Base-by-base conservation (phyloP, 92 coral and sea anemone genomes). In the Paramuricea clavata region DNA sequence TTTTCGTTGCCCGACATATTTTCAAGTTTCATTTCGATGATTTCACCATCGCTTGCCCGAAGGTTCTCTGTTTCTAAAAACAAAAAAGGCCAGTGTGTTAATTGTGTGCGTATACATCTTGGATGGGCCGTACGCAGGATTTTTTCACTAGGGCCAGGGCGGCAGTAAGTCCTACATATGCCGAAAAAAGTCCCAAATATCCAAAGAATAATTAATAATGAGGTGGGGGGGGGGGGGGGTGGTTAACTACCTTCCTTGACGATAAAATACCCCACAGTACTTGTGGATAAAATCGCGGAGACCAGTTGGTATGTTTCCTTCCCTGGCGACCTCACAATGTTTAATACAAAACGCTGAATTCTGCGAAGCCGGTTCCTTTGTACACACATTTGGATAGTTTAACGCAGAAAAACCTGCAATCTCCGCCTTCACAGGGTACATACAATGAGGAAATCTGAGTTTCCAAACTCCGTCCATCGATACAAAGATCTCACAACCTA, bases 381-480 rank as follows among this genome's bases (percentile, higher is more conserved):
- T 62, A 23, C 83, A 78, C 5, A 78, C 72, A 27, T 78, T 64
- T 26, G 72, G 71, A 16, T 22, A 23, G 72, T 78, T 78, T 19
- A 78, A 47, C 44, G 44, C 44, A 39, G 61, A 16, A n/a, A 85
- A 19, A 8, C 88, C 74, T 1, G 32, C 39, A 21, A 72, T 49
- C 39, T 47, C 50, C 0, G 81, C 23, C 28, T 57, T 74, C n/a
- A 85, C 82, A 13, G 89, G 89, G 44, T 22, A 86, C 84, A 86
- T 86, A 61, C 89, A 86, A 43, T 86, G 89, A n/a, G 89, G 69
- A 64, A 75, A 76, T 30, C 89, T 49, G 41, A 85, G 70, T 62
- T 85, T 85, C 89, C 89, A 85, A 25, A 36, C 39, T 42, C 6
- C 76, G 42, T 36, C 42, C 42, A 36, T 36, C 8, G 42, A n/a